phyloP scores from a whole-genome alignment of 2,888 invertebrate species.

The Hypena proboscidalis region DNA sequence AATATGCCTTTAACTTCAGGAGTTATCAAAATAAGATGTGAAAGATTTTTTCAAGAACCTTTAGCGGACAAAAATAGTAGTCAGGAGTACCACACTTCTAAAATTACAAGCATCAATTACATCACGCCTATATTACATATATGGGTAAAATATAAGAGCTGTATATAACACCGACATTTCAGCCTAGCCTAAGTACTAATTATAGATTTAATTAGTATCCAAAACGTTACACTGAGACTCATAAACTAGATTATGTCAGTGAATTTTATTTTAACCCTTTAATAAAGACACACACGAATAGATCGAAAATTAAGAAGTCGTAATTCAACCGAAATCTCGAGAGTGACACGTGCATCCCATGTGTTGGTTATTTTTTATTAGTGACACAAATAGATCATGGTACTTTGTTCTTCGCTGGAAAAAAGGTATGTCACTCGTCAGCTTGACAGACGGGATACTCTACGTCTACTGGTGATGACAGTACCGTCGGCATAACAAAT shows the following conservation, averaged over 20 bases:
- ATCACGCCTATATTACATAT: too few relatives aligned
- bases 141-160: too few relatives aligned
- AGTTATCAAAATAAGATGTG: too few relatives aligned
- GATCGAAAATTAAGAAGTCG: conserved; percentile 18
- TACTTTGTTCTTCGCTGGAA: conserved; percentile 36
- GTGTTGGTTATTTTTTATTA: conserved; percentile 40
- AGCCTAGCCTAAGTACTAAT: not conserved
- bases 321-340: conserved; percentile 18
- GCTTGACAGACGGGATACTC: conserved; percentile 30
- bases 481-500: conserved; percentile 23
- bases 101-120: too few relatives aligned
- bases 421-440: conserved; percentile 52
- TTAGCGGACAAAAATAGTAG: too few relatives aligned
- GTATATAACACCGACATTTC: too few relatives aligned
- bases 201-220: not conserved
- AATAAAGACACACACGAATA: conserved; percentile 11
- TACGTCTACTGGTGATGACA: conserved; percentile 35
- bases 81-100: too few relatives aligned
- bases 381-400: conserved; percentile 40
- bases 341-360: conserved; percentile 38
- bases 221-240: not conserved
- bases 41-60: too few relatives aligned
- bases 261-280: conserved; percentile 4
- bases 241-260: not conserved
- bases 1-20: too few relatives aligned